These are phyloP conservation scores for Adelphocoris suturalis DNA, from an alignment of 2,888 invertebrate species.

Conservation along the genomic window DNA sequence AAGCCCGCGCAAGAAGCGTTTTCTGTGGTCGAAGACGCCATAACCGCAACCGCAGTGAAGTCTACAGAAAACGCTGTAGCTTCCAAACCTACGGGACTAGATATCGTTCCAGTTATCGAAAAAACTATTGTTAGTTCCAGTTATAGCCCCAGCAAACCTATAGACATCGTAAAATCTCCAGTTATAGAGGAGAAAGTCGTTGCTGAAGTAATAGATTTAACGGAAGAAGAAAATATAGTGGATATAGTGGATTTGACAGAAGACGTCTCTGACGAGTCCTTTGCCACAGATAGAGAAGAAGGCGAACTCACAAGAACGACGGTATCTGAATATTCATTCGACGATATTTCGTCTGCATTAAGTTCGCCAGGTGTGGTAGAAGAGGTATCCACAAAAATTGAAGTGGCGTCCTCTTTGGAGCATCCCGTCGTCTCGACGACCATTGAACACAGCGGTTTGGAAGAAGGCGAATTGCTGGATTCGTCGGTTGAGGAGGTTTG, in stretches of 20 bases:
- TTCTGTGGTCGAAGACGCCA: conserved; percentile 16
- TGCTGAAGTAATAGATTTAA: conserved; percentile 26
- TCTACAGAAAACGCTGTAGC: background rate
- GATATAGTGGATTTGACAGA: background rate
- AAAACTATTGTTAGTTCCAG: background rate
- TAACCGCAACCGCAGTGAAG: background rate
- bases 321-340: conserved; percentile 5
- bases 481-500: conserved; percentile 50
- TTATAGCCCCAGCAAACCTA: background rate
- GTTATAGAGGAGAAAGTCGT: background rate
- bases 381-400: background rate
- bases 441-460: background rate
- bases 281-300: conserved; percentile 51
- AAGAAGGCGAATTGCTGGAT: conserved; percentile 64
- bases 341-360: background rate
- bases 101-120: background rate
- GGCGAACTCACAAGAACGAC: conserved; percentile 55
- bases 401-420: background rate
- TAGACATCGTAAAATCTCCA: background rate
- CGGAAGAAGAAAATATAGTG: background rate
- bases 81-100: background rate
- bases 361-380: conserved; percentile 23
- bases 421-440: background rate
- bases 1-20: background rate
- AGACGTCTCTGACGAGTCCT: conserved; percentile 36